Base-by-base conservation (phyloP, 2,888 invertebrate species). In the Pegoplata infirma region DNA sequence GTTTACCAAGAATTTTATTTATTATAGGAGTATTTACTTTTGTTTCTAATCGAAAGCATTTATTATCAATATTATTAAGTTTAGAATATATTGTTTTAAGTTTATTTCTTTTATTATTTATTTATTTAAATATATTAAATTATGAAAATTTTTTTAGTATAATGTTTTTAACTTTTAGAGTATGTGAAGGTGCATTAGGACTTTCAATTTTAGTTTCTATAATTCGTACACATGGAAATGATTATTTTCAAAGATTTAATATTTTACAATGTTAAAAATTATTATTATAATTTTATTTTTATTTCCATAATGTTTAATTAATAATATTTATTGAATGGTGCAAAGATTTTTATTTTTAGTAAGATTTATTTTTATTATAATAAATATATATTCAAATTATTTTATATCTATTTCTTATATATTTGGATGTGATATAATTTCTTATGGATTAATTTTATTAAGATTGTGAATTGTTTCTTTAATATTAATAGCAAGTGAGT, bases 121-220 rank as follows among this genome's bases (percentile, higher is more conserved):
- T 90, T 83, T 90, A 88, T 90, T 90, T 91, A 85, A 89, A 83
- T 83, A 86, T 85, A 84, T 86, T 90, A 88, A 84, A 87, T 82
- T 90, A 88, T 90, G 90, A 91, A 87, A 86, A 88, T 85, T 92
- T 90, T 91, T 91, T 92, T 90, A 90, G 90, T 84, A 91, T 93
- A 87, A 87, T 92, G 86, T 93, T 92, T 92, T 91, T 93, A 87
- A 90, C 91, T 71, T 91, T 93, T 90, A 90, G 91, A 76, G 93
- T 93, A 61, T 93, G 93, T 92, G 93, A 93, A 23, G 92, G 92
- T 0, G 91, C 91, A 82, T 91, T 93, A 89, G 93, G 92, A 0
- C 83, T 94, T 84, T 91, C 92, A 6, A 90, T 93, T 91, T 91
- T 93, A 89, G 90, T 93, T 83, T 90, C 90, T 51, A 89, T 93